Percentiles rank a stretch among this genome's conserved stretches.
Conservation (phyloP, 2,888 invertebrate genomes). For the Trypoxylon attenuatum region DNA sequence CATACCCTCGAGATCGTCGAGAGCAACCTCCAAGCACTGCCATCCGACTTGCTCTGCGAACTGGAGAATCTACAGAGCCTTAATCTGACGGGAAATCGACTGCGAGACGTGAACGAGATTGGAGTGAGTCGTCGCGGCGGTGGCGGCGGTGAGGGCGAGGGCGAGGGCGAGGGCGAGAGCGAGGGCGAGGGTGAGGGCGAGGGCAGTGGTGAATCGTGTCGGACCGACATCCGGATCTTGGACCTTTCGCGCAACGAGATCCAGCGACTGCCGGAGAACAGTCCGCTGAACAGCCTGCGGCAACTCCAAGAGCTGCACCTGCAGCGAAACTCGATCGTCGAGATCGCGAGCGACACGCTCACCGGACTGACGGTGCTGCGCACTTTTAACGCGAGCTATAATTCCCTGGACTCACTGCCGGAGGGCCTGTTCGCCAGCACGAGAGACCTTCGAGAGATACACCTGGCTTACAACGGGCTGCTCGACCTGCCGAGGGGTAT, state of each 20-base stretch:
- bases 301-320: slow-evolving; percentile 87
- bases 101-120: slow-evolving; percentile 85
- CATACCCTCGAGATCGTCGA: slow-evolving; percentile 87
- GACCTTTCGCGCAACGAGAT: slow-evolving; percentile 90
- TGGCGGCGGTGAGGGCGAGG: not conserved
- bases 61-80: slow-evolving; percentile 86
- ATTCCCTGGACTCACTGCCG: slow-evolving; percentile 87
- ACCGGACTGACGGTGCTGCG: slow-evolving; percentile 86
- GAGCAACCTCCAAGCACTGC: slow-evolving; percentile 88
- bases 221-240: slow-evolving; percentile 82
- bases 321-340: slow-evolving; percentile 88
- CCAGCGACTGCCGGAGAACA: slow-evolving; percentile 82
- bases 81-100: slow-evolving; percentile 89
- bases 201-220: slow-evolving; percentile 66
- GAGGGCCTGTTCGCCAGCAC: slow-evolving; percentile 88
- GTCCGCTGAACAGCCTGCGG: slow-evolving; percentile 84
- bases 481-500: slow-evolving; percentile 88
- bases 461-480: slow-evolving; percentile 89
- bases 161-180: not conserved
- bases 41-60: slow-evolving; percentile 87
- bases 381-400: slow-evolving; percentile 90
- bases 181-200: not conserved
- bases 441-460: slow-evolving; percentile 87
- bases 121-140: slow-evolving; percentile 77
- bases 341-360: slow-evolving; percentile 86